Conservation (phyloP, 2,888 invertebrate species). For the Toxonevra muliebris region DNA sequence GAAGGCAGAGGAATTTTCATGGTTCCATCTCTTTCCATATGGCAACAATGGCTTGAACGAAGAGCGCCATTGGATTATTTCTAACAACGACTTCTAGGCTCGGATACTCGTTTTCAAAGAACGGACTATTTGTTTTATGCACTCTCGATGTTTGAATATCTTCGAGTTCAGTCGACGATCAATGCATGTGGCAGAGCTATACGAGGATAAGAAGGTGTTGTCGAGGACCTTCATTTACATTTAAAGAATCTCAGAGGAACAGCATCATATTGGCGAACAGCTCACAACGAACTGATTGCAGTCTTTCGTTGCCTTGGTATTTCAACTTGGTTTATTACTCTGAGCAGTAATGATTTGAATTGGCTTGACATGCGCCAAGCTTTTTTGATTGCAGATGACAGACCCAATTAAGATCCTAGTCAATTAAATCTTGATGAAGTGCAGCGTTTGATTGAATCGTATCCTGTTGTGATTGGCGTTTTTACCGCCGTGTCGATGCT, state of each 20-base stretch:
- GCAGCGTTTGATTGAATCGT: slow-evolving; percentile 2
- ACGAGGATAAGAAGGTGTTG: slow-evolving; percentile 30
- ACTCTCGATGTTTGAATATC: slow-evolving; percentile 16
- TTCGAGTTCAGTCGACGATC: slow-evolving; percentile 22
- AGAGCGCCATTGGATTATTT: not conserved
- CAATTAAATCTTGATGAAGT: not conserved
- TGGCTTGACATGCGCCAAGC: slow-evolving; percentile 11
- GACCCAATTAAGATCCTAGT: slow-evolving; percentile 6
- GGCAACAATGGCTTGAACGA: not conserved
- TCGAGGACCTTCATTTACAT: slow-evolving; percentile 46
- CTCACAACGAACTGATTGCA: slow-evolving; percentile 45
- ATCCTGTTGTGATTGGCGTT: slow-evolving; percentile 31
- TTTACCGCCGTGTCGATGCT: slow-evolving; percentile 37
- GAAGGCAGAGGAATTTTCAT: not conserved
- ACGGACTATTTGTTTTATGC: no score
- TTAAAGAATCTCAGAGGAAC: slow-evolving; percentile 44
- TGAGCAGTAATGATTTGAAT: slow-evolving; percentile 12
- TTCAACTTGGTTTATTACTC: slow-evolving; percentile 36
- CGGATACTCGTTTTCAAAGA: no score
- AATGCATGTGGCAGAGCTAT: slow-evolving; percentile 22
- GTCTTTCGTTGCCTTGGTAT: slow-evolving; percentile 47
- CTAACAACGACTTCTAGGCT: not conserved
- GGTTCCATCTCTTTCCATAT: slow-evolving; percentile 4
- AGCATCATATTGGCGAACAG: slow-evolving; percentile 42
- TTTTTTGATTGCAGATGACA: slow-evolving; percentile 11